Conservation (phyloP, 2,888 invertebrate genomes). For the Nipponacmea schrenckii region DNA sequence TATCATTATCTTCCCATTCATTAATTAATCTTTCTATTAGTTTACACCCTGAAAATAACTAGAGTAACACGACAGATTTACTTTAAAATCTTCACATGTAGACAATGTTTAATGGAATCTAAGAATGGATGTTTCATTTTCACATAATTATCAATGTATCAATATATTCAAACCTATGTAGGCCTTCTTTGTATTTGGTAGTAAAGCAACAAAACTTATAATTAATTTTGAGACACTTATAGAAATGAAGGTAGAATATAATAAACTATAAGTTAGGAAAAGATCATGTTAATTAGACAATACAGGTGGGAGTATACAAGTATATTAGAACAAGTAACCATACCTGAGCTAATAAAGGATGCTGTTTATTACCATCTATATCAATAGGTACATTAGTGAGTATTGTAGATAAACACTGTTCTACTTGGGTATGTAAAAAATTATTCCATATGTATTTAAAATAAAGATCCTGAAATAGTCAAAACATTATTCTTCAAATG, state of each 20-base stretch:
- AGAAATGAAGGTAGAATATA: not conserved
- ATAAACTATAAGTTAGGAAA: not conserved
- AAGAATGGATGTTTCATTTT: too few relatives aligned
- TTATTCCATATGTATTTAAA: conserved; percentile 93
- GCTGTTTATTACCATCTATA: conserved; percentile 56
- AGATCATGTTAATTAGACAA: not conserved
- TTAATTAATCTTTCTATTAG: conserved; percentile 83
- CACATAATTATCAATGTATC: too few relatives aligned
- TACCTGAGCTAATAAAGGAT: conserved; percentile 65
- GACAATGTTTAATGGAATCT: too few relatives aligned
- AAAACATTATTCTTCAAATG: not conserved
- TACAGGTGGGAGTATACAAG: not conserved
- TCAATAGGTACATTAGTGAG: conserved; percentile 69
- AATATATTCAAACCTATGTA: too few relatives aligned
- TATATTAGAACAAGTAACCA: conserved; percentile 17
- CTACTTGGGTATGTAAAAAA: conserved; percentile 90
- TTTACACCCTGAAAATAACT: conserved; percentile 84
- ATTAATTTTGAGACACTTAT: too few relatives aligned
- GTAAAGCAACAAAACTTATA: too few relatives aligned
- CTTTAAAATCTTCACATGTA: not conserved
- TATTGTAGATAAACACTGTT: conserved; percentile 81
- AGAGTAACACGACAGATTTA: conserved; percentile 63
- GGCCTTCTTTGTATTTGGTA: too few relatives aligned
- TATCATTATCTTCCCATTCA: conserved; percentile 84
- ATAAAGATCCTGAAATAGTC: conserved; percentile 82